Percentiles rank a stretch among this genome's conserved stretches.
Evolutionary conservation across 2,888 invertebrate species (phyloP).

Genomic region (Yponomeuta malinellus): DNA sequence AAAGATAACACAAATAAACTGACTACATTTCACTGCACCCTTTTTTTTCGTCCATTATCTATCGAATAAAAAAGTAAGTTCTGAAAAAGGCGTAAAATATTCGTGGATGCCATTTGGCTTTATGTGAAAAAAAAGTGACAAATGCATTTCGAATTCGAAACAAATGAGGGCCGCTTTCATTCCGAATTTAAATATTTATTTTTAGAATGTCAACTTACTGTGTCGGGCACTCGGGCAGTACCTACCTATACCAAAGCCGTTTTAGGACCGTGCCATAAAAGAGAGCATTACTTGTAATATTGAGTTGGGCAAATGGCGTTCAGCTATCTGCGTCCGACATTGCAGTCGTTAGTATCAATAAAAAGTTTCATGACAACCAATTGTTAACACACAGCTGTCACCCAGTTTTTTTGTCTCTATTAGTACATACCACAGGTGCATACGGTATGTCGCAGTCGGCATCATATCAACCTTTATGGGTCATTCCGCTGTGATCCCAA

Average conservation of each 20-base stretch:
- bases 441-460: neutral
- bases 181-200: neutral
- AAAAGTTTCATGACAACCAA: neutral
- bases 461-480: neutral
- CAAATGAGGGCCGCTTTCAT: neutral
- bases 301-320: neutral
- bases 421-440: neutral
- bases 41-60: neutral
- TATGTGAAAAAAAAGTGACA: neutral
- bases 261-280: no score
- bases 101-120: neutral
- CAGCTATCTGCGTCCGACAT: constrained; percentile 7
- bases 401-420: neutral
- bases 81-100: neutral
- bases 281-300: neutral
- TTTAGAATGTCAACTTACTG: neutral
- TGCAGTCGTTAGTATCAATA: constrained; percentile 1
- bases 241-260: no score
- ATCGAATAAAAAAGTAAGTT: neutral
- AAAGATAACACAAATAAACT: neutral
- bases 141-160: neutral
- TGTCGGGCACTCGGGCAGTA: neutral
- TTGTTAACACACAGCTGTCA: neutral
- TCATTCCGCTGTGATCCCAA: neutral
- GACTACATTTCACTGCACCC: neutral